phyloP scores from a whole-genome alignment of 2,888 invertebrate genomes.

The Pammene aurita region DNA sequence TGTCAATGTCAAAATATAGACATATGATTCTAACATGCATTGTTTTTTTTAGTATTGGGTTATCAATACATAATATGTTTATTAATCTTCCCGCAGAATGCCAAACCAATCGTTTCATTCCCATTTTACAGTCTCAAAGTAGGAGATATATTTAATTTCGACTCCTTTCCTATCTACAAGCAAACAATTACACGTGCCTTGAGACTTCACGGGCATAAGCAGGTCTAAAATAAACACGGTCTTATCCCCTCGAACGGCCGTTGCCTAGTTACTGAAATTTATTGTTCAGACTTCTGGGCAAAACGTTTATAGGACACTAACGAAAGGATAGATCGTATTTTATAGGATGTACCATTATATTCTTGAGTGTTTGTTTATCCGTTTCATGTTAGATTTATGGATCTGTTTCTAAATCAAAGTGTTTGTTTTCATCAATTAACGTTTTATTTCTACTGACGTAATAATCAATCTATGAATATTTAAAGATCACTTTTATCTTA shows the following conservation, averaged over 20 bases:
- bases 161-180: conserved; percentile 2
- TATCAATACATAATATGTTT: not conserved
- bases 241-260: conserved; percentile 23
- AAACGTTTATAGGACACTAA: conserved; percentile 34
- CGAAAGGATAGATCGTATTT: conserved; percentile 27
- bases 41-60: too few relatives aligned
- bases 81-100: not conserved
- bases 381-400: conserved; percentile 21
- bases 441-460: not conserved
- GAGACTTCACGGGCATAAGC: conserved; percentile 26
- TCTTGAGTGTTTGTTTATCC: conserved; percentile 11
- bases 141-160: conserved; percentile 18
- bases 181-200: conserved; percentile 16
- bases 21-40: too few relatives aligned
- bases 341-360: conserved; percentile 15
- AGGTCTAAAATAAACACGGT: conserved; percentile 27
- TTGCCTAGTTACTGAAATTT: conserved; percentile 32
- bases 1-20: too few relatives aligned
- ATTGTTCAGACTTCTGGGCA: conserved; percentile 27
- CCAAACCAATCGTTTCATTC: not conserved
- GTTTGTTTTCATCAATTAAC: conserved; percentile 1
- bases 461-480: conserved; percentile 2
- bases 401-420: conserved; percentile 11
- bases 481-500: conserved; percentile 5
- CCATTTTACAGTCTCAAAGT: not conserved